Evolutionary conservation across 37 sponge, comb jelly and placozoan genomes (phyloP), one percentile per base, ranked within the genome.

Genomic region (Geodia barretti): DNA sequence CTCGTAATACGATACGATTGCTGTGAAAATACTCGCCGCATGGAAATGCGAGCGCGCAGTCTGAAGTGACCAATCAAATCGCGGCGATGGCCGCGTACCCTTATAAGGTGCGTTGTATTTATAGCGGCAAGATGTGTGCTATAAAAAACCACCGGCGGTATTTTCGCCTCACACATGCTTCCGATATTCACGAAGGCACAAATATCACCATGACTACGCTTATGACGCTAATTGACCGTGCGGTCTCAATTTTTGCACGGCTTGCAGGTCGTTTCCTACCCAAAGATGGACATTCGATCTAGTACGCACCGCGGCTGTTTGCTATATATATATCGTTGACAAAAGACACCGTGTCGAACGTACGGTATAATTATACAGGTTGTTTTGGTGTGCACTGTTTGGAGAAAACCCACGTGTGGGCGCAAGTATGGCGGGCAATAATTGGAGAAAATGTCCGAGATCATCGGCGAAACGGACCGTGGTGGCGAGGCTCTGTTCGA

Each of bases 401-500:
- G 14, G 54, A 47, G 14, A 17, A 47, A 47, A 47, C 14, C 11
- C 54, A 47, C 54, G 7, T 47, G 54, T 14, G 54, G 54, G 14
- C 14, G 54, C 54, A 47, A 7, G 7, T 47, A 14, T 14, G 54
- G 54, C 14, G 54, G 11, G 54, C 54, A 47, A 7, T 47, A 47
- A 47, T 47, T 47, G n/a, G n/a, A n/a, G n/a, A n/a, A n/a, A n/a
- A n/a, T n/a, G n/a, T n/a, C n/a, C n/a, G n/a, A 54, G 60, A 39
- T 0, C 41, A 19, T 41, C 60, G 3, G 33, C 0, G 70, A 86
- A 11, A 34, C 71, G 3, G 21, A 77, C 43, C 71, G n/a, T n/a
- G n/a, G n/a, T n/a, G n/a, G n/a, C n/a, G n/a, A n/a, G n/a, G n/a
- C 76, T 64, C 73, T 88, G 3, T 88, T 88, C 41, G 59, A 78